These are phyloP conservation scores for Ceyx erithaca DNA, from an alignment of 2,797 vertebrate species.

Conservation along the genomic window DNA sequence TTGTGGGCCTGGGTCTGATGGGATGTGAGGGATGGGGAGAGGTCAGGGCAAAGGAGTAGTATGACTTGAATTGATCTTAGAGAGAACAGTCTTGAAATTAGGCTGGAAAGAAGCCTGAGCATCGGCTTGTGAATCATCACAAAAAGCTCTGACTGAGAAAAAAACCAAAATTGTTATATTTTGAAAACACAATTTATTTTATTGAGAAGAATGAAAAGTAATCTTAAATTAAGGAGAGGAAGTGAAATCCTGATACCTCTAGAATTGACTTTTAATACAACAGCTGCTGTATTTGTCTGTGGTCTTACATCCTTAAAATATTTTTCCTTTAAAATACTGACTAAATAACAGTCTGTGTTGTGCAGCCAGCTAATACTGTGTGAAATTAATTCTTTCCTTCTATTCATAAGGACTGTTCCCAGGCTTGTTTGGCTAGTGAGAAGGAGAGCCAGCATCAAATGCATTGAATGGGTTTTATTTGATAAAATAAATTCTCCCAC, in stretches of 20 bases:
- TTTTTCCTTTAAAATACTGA: conserved; percentile 31
- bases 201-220: not conserved
- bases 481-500: conserved; percentile 62
- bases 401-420: conserved; percentile 34
- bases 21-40: not conserved
- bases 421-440: conserved; percentile 48
- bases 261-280: not conserved
- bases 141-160: not conserved
- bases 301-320: conserved; percentile 11
- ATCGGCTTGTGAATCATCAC: not conserved
- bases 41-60: not conserved
- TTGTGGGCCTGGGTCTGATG: not conserved
- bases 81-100: not conserved
- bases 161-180: not conserved
- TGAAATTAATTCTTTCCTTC: conserved; percentile 58
- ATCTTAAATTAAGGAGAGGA: not conserved
- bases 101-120: not conserved
- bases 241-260: not conserved
- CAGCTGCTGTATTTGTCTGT: not conserved
- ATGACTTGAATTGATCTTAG: not conserved
- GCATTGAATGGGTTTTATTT: conserved; percentile 43
- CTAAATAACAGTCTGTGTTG: conserved; percentile 23
- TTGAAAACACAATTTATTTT: not conserved
- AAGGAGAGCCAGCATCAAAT: conserved; percentile 35
- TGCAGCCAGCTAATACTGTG: conserved; percentile 26